Percentiles rank a stretch among this genome's conserved stretches.
Conservation (phyloP, 2,888 invertebrate species). For the Calliphora vomitoria region DNA sequence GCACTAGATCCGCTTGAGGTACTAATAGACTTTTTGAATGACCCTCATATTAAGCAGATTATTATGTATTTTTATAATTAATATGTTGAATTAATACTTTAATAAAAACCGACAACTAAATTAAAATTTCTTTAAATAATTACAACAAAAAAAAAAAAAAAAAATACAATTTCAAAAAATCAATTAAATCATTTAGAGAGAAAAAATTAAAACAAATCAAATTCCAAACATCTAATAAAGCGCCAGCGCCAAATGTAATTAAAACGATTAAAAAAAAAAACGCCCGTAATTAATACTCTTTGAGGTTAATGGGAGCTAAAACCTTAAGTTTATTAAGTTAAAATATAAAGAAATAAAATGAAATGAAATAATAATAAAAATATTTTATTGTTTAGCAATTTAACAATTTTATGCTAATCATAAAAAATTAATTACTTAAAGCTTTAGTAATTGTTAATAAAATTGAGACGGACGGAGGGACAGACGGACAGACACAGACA, state of each 20-base stretch:
- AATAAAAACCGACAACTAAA: constrained; percentile 40
- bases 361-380: not conserved
- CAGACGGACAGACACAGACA: constrained; percentile 14
- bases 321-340: constrained; percentile 20
- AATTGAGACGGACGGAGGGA: not conserved
- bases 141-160: not conserved
- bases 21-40: not conserved
- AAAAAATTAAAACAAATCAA: constrained; percentile 27
- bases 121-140: constrained; percentile 33
- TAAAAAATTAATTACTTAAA: constrained; percentile 58
- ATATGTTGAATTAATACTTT: constrained; percentile 41
- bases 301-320: constrained; percentile 61
- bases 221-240: constrained; percentile 50
- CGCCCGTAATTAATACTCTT: constrained; percentile 52
- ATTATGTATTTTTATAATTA: constrained; percentile 11
- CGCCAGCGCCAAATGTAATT: constrained; percentile 12
- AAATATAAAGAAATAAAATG: not conserved
- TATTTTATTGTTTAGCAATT: constrained; percentile 51
- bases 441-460: constrained; percentile 34
- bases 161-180: constrained; percentile 23
- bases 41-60: constrained; percentile 35
- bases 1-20: too few relatives aligned
- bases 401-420: constrained; percentile 54
- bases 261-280: constrained; percentile 13
- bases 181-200: constrained; percentile 8